These are phyloP conservation scores for Bucorvus abyssinicus DNA, from an alignment of 2,797 vertebrate genomes.

Conservation along the genomic window DNA sequence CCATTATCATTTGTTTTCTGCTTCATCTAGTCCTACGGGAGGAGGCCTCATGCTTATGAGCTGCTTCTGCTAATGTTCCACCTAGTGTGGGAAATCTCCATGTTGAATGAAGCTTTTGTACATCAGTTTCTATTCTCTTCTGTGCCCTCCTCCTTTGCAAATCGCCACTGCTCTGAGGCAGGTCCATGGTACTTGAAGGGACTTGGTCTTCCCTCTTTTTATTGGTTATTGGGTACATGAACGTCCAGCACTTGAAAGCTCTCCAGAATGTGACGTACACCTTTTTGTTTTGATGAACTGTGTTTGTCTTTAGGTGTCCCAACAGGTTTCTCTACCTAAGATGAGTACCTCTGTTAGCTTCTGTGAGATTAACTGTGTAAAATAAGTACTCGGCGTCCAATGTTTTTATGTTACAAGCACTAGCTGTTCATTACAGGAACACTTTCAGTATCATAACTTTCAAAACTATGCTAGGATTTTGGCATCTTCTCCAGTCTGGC, in stretches of 20 bases:
- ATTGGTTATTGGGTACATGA: neutral
- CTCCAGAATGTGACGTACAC: neutral
- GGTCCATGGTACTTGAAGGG: neutral
- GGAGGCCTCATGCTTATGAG: neutral
- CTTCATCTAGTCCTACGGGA: neutral
- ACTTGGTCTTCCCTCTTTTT: neutral
- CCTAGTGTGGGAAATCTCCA: constrained; percentile 12
- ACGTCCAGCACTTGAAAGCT: neutral
- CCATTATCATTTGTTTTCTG: constrained; percentile 34
- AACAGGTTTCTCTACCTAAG: neutral
- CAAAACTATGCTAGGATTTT: neutral
- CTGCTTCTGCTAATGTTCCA: neutral
- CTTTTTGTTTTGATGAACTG: neutral
- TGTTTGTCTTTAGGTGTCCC: neutral
- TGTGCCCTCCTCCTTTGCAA: neutral
- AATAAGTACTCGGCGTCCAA: neutral
- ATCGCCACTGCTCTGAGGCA: neutral
- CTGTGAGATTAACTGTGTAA: neutral
- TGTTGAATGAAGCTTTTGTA: neutral
- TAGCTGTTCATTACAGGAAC: neutral
- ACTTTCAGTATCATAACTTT: neutral
- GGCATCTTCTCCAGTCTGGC: neutral
- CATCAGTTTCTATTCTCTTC: constrained; percentile 1
- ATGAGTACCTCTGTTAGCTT: neutral
- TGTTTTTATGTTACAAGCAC: neutral